These are phyloP conservation scores for Scaptomyza cyrtandrae DNA, from an alignment of 2,888 invertebrate species.

Conservation along the genomic window DNA sequence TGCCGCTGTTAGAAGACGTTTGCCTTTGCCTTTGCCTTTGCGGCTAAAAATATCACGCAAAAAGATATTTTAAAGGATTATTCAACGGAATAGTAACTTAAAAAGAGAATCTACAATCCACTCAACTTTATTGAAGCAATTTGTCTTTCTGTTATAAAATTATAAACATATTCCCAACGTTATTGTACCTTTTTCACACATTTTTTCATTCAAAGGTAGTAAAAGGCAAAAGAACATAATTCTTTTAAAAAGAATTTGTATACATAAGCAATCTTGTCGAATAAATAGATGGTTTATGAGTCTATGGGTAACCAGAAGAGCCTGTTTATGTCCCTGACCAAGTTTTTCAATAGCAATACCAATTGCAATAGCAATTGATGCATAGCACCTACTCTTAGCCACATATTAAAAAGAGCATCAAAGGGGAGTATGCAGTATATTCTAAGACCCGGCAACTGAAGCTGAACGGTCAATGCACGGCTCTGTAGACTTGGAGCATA, in stretches of 20 bases:
- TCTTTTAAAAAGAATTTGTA: conserved; percentile 3
- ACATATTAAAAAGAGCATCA: conserved; percentile 23
- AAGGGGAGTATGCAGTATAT: conserved; percentile 28
- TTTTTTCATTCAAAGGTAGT: background rate
- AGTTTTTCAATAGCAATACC: conserved; percentile 43
- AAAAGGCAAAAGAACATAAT: background rate
- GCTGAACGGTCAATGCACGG: conserved; percentile 82
- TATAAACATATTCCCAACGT: background rate
- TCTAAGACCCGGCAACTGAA: conserved; percentile 68
- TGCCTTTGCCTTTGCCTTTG: background rate
- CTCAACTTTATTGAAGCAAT: background rate
- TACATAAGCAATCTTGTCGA: background rate
- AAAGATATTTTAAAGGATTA: background rate
- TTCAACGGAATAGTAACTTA: background rate
- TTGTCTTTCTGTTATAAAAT: background rate
- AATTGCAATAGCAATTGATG: conserved; percentile 12
- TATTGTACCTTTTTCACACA: background rate
- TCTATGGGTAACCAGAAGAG: conserved; percentile 45
- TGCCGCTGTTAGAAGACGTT: conserved; percentile 12
- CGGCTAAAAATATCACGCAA: background rate
- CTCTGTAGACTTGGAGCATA: conserved; percentile 59
- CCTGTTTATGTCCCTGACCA: conserved; percentile 66
- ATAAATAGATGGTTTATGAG: background rate
- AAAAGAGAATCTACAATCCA: background rate
- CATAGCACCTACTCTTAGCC: conserved; percentile 36